Conservation (phyloP, 1,140 invertebrate species). For the Bombus waltoni region DNA sequence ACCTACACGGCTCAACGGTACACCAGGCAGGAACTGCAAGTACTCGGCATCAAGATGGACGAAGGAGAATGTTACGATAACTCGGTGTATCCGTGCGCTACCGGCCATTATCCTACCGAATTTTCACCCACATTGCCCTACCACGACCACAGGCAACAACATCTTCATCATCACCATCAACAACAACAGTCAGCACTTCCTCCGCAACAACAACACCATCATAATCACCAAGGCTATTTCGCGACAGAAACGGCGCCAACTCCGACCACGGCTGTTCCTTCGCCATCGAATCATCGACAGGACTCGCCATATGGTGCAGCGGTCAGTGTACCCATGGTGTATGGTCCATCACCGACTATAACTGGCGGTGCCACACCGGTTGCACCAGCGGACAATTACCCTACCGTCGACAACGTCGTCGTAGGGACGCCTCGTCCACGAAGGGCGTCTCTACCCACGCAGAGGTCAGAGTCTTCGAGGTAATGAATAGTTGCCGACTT, state of each 20-base stretch:
- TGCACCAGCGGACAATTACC: constrained; percentile 81
- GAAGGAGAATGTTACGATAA: constrained; percentile 87
- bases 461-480: constrained; percentile 90
- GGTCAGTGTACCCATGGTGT: constrained; percentile 74
- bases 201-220: constrained; percentile 63
- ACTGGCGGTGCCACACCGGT: constrained; percentile 64
- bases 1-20: constrained; percentile 90
- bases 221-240: constrained; percentile 73
- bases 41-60: constrained; percentile 89
- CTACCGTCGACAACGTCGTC: constrained; percentile 83
- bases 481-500: constrained; percentile 45
- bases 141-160: constrained; percentile 85
- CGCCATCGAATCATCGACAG: constrained; percentile 70
- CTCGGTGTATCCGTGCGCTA: constrained; percentile 80
- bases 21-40: constrained; percentile 84
- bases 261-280: constrained; percentile 62
- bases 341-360: constrained; percentile 71
- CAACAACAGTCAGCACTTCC: constrained; percentile 61
- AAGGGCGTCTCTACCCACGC: constrained; percentile 88
- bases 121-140: constrained; percentile 83
- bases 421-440: constrained; percentile 85
- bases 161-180: constrained; percentile 69
- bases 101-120: constrained; percentile 84
- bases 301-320: constrained; percentile 68
- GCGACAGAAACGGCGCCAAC: constrained; percentile 70